phyloP scores from a whole-genome alignment of 2,113 vertebrate species.

The Poecilia latipinna region DNA sequence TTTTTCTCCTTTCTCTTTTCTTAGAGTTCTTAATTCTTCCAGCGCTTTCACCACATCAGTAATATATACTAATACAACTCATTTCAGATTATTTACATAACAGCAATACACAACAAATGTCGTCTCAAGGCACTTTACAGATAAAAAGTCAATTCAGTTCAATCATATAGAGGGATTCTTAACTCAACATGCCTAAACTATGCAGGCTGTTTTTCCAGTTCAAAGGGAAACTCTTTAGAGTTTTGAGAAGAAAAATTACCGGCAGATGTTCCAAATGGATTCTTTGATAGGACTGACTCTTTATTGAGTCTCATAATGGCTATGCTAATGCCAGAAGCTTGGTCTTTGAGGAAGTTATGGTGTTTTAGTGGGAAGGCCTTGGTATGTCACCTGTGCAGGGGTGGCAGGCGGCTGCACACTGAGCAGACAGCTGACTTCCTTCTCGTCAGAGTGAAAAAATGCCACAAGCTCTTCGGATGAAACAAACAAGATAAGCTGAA shows the following conservation, averaged over 20 bases:
- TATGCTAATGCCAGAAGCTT: neutral
- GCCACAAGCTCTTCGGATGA: neutral
- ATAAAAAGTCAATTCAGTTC: neutral
- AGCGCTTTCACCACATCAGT: too few species aligned
- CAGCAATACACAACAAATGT: too few species aligned
- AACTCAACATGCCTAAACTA: neutral
- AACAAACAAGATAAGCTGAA: slow-evolving; percentile 4
- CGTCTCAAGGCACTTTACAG: neutral
- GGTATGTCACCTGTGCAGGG: slow-evolving; percentile 29
- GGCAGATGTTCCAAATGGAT: neutral
- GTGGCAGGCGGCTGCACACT: slow-evolving; percentile 4
- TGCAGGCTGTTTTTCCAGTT: neutral
- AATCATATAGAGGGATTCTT: neutral
- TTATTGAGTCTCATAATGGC: neutral
- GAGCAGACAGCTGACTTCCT: slow-evolving; percentile 10
- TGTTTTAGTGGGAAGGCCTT: slow-evolving; percentile 27
- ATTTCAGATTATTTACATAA: too few species aligned
- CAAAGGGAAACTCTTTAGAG: neutral
- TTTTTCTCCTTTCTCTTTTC: too few species aligned
- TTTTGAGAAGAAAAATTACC: neutral
- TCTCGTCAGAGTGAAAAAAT: slow-evolving; percentile 8
- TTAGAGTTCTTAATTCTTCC: too few species aligned
- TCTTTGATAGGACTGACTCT: neutral
- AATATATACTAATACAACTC: too few species aligned
- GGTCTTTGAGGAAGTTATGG: slow-evolving; percentile 33